Evolutionary conservation across 2,888 invertebrate genomes (phyloP), one percentile per base, ranked within the genome.

Genomic region (Metalampra italica): DNA sequence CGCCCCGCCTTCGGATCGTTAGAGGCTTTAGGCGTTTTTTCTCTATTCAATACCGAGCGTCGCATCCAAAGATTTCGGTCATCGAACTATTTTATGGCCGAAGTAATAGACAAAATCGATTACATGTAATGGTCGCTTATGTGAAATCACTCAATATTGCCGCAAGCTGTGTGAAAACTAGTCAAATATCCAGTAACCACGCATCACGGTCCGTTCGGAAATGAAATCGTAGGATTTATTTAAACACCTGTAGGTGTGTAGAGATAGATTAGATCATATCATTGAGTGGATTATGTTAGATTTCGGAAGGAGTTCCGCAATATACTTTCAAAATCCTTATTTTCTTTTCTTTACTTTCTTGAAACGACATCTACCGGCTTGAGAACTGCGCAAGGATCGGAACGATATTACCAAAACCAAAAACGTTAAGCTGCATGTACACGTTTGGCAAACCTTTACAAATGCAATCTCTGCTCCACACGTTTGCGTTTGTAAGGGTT

Each of bases 61-160:
- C 71, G 68, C 69, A 69, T 72, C 39, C 41, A 53, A 47, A 47
- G 30, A 50, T 47, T 73, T 67, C 72, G 80, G 78, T 78, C 79
- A 61, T 71, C 65, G 80, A 82, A 73, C 82, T 71, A 71, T 81
- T 84, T 82, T 82, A 82, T 80, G 76, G 71, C 70, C 67, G 66
- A 72, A 68, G 77, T 71, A 76, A 79, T 79, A 81, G 78, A 82
- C 82, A 73, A 74, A 76, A 78, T 76, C 78, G 79, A 80, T 81
- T 52, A 48, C 46, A 46, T 73, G 75, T 78, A 74, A 76, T 78
- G 72, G 73, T 73, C 71, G 71, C 73, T 75, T 75, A 78, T 77
- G 81, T 78, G 80, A 81, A 82, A 79, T 74, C 71, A 67, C 64
- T 72, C 62, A 67, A 66, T 66, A 59, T 65, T 57, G 36, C 36